These are phyloP conservation scores for Alviniconcha marisindica DNA, from an alignment of 1,140 invertebrate genomes.

Conservation along the genomic window DNA sequence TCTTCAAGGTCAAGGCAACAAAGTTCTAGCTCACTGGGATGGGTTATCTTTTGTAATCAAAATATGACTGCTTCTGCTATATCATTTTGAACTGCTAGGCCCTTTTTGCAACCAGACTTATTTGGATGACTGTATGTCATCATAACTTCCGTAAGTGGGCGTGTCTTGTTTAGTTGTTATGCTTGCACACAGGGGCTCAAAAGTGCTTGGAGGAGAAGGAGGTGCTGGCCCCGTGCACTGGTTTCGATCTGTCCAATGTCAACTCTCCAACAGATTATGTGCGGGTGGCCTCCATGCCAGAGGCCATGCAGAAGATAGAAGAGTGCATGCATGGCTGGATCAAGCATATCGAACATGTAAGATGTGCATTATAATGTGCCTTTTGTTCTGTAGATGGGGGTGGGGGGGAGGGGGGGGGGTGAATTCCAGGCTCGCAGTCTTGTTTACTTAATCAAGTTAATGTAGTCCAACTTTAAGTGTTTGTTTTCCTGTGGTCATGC, in stretches of 20 bases:
- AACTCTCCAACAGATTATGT: constrained; percentile 70
- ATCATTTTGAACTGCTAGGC: neutral
- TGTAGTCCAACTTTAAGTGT: too few species aligned
- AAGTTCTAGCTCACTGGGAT: neutral
- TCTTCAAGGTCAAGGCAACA: neutral
- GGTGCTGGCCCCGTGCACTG: constrained; percentile 70
- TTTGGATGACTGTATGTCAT: neutral
- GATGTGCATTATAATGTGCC: too few species aligned
- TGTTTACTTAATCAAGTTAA: too few species aligned
- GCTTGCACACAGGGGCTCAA: constrained; percentile 71
- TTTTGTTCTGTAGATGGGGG: too few species aligned
- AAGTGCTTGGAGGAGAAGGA: constrained; percentile 75
- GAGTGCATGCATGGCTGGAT: constrained; percentile 75
- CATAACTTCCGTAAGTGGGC: too few species aligned
- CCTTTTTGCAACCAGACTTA: neutral
- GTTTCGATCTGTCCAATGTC: constrained; percentile 69
- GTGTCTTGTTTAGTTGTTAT: neutral
- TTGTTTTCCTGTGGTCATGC: too few species aligned
- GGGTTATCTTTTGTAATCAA: neutral
- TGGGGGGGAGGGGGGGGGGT: too few species aligned
- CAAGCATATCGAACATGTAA: constrained; percentile 76
- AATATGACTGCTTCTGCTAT: too few species aligned
- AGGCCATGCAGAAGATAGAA: constrained; percentile 73
- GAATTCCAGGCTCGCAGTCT: too few species aligned
- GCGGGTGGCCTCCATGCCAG: constrained; percentile 71